These are phyloP conservation scores for Promerops cafer DNA, from an alignment of 2,113 vertebrate genomes.

Conservation along the genomic window DNA sequence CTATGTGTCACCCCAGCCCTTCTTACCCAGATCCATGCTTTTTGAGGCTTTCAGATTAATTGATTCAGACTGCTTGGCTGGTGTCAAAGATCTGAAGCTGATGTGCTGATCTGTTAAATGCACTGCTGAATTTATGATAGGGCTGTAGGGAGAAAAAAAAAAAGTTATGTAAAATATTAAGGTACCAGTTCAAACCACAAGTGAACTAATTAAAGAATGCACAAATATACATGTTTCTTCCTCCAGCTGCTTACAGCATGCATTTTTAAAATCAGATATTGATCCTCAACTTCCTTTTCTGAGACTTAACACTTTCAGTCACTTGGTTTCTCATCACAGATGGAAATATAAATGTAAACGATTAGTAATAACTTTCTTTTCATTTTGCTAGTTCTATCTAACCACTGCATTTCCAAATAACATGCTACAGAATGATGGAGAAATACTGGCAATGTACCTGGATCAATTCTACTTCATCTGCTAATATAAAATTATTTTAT, in stretches of 20 bases:
- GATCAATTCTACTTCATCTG: neutral
- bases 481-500: neutral
- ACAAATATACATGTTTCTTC: neutral
- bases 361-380: neutral
- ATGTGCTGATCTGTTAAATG: constrained; percentile 71
- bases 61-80: constrained; percentile 76
- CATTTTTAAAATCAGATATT: constrained; percentile 14
- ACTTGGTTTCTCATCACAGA: neutral
- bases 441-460: neutral
- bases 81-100: constrained; percentile 67
- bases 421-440: neutral
- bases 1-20: neutral
- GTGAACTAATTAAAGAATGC: neutral
- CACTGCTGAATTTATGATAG: constrained; percentile 57
- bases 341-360: constrained; percentile 2
- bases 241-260: neutral
- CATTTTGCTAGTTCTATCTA: neutral
- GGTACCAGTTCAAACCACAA: constrained; percentile 20
- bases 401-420: neutral
- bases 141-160: constrained; percentile 40
- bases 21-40: constrained; percentile 97
- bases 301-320: neutral
- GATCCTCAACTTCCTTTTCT: constrained; percentile 9
- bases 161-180: neutral
- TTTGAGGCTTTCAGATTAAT: constrained; percentile 92